Evolutionary conservation across 2,113 vertebrate genomes (phyloP).

Genomic region (Odontophorus gujanensis): DNA sequence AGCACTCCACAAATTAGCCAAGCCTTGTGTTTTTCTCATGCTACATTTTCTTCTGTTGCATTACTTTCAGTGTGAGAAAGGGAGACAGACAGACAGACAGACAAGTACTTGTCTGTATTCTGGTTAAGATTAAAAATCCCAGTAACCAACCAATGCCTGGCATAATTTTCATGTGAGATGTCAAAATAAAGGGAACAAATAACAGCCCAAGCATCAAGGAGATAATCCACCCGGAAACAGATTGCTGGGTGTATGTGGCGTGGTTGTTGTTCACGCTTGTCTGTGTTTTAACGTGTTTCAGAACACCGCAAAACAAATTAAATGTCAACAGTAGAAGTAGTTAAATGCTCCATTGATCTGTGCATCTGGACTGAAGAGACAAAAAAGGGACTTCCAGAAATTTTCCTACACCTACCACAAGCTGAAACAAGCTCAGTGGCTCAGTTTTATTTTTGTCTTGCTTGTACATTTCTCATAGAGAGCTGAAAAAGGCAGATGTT

Average conservation of each 20-base stretch:
- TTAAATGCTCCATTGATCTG: constrained; percentile 60
- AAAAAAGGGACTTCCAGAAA: constrained; percentile 63
- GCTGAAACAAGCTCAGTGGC: constrained; percentile 73
- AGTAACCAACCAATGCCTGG: background rate
- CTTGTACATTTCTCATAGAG: constrained; percentile 73
- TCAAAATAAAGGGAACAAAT: background rate
- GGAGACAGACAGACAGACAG: background rate
- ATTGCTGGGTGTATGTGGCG: background rate
- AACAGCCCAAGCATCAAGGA: background rate
- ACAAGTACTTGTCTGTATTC: background rate
- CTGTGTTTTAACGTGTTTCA: constrained; percentile 42
- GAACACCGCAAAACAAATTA: constrained; percentile 27
- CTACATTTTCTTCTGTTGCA: background rate
- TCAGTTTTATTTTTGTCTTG: constrained; percentile 79
- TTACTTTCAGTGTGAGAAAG: background rate
- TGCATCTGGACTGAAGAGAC: constrained; percentile 57
- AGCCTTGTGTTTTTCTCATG: background rate
- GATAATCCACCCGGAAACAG: constrained; percentile 19
- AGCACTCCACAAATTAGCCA: background rate
- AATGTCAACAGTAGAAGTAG: constrained; percentile 30
- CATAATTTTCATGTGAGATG: background rate
- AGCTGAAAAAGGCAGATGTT: constrained; percentile 84
- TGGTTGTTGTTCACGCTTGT: background rate
- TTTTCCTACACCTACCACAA: constrained; percentile 72
- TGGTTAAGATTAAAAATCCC: constrained; percentile 1